Percentiles rank a stretch among this genome's conserved stretches.
Conservation (phyloP, 2,797 vertebrate genomes). For the Pelochelys cantorii region DNA sequence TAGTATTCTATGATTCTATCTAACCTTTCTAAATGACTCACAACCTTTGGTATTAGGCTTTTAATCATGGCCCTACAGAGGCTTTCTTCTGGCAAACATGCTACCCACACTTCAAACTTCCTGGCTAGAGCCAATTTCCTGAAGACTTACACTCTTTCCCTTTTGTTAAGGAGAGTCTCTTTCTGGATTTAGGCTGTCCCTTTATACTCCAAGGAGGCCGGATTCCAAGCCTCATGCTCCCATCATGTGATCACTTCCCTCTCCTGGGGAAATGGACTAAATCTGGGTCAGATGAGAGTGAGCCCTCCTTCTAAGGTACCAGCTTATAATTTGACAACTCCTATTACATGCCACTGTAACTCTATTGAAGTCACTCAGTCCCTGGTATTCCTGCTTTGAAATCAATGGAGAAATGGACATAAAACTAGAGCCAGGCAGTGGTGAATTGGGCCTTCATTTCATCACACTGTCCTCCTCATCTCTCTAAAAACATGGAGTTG, state of each 20-base stretch:
- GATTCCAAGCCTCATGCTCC: neutral
- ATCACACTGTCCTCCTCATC: neutral
- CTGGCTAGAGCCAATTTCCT: too few species aligned
- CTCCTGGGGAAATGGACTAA: neutral
- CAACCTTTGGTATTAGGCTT: too few species aligned
- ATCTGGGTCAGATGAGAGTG: too few species aligned
- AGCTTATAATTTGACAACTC: neutral
- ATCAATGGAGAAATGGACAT: neutral
- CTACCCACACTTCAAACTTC: too few species aligned
- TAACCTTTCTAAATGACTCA: too few species aligned
- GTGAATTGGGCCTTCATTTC: neutral
- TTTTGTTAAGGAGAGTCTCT: neutral
- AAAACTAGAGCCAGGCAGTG: neutral
- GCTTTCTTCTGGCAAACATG: too few species aligned
- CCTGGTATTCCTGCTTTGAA: neutral
- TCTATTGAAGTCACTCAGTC: neutral
- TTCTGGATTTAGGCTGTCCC: neutral
- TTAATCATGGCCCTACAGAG: too few species aligned
- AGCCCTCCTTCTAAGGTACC: neutral
- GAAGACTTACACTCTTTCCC: neutral
- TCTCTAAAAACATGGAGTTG: constrained; percentile 36
- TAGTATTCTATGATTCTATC: too few species aligned
- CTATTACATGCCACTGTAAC: neutral
- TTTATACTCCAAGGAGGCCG: neutral
- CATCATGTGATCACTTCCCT: neutral